Percentiles rank a stretch among this genome's conserved stretches.
phyloP scores from a whole-genome alignment of 2,797 vertebrate species.

The Corythornis leucogaster region DNA sequence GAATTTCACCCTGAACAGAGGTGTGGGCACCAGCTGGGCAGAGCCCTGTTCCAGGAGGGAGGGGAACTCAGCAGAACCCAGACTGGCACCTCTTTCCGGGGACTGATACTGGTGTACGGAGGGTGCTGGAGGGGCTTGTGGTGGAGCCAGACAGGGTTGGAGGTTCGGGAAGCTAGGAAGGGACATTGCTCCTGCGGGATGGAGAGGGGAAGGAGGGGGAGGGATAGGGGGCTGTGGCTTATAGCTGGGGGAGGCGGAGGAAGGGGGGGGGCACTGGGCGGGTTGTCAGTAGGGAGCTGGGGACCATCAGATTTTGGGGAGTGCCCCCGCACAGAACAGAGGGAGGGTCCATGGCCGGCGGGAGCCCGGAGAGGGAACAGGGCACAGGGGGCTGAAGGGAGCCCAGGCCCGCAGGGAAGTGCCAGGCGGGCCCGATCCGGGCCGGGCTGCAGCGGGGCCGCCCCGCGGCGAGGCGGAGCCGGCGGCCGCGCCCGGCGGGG shows the following conservation, averaged over 20 bases:
- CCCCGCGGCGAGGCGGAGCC: slow-evolving; percentile 17
- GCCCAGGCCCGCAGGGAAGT: background rate
- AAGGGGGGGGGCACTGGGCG: rapidly evolving
- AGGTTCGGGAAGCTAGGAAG: background rate
- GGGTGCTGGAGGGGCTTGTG: background rate
- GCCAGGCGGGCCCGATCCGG: background rate
- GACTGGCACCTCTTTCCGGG: background rate
- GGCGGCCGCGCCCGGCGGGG: background rate
- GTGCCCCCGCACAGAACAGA: background rate
- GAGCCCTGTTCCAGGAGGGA: background rate
- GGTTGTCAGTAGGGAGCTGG: background rate
- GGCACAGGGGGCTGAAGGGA: background rate
- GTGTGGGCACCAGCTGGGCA: background rate
- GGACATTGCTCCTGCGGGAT: background rate
- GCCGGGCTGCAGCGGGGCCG: background rate
- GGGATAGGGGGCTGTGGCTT: background rate
- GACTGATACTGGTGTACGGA: rapidly evolving
- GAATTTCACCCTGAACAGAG: rapidly evolving
- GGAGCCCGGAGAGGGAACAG: background rate
- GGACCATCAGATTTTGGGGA: background rate
- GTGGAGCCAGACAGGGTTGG: rapidly evolving
- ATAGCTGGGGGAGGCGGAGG: background rate
- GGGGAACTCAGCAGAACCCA: background rate
- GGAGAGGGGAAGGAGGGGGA: background rate
- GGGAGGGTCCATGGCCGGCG: background rate